Percentiles rank a stretch among this genome's conserved stretches.
These are phyloP conservation scores for Okapia johnstoni DNA, from an alignment of 2,113 vertebrate genomes.

Conservation along the genomic window DNA sequence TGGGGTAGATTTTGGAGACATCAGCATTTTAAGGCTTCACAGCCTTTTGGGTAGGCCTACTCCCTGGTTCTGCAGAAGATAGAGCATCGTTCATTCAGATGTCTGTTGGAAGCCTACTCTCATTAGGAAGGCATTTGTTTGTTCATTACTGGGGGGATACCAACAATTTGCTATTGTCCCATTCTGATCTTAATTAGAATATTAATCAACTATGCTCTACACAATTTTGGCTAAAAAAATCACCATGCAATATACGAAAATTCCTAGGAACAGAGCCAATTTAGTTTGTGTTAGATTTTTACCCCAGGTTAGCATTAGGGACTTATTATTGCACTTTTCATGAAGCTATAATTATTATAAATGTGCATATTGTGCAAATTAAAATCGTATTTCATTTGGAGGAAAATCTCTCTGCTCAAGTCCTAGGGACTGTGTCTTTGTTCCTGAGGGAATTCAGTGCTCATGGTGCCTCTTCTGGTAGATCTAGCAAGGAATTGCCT, in stretches of 20 bases:
- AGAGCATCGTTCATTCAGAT: not conserved
- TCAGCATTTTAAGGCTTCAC: not conserved
- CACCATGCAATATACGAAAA: slow-evolving; percentile 42
- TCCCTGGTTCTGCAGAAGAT: not conserved
- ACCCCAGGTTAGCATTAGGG: slow-evolving; percentile 62
- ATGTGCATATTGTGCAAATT: slow-evolving; percentile 58
- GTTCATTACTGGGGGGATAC: slow-evolving; percentile 23
- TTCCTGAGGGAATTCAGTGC: not conserved
- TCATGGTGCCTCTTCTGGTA: not conserved
- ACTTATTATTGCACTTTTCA: slow-evolving; percentile 42
- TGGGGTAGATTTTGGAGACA: not conserved
- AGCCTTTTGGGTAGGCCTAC: not conserved
- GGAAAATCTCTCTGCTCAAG: not conserved
- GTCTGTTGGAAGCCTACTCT: not conserved
- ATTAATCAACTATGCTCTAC: slow-evolving; percentile 58
- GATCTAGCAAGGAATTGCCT: not conserved
- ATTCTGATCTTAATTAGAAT: slow-evolving; percentile 69
- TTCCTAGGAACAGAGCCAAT: slow-evolving; percentile 67
- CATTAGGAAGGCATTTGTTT: slow-evolving; percentile 38
- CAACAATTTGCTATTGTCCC: slow-evolving; percentile 14
- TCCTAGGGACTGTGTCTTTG: not conserved
- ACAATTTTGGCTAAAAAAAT: slow-evolving; percentile 62
- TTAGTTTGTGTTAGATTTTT: slow-evolving; percentile 69
- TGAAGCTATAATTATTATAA: slow-evolving; percentile 62
- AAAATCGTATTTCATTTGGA: slow-evolving; percentile 59